Evolutionary conservation across 2,113 vertebrate species (phyloP).

Genomic region (Eubucco bourcierii): DNA sequence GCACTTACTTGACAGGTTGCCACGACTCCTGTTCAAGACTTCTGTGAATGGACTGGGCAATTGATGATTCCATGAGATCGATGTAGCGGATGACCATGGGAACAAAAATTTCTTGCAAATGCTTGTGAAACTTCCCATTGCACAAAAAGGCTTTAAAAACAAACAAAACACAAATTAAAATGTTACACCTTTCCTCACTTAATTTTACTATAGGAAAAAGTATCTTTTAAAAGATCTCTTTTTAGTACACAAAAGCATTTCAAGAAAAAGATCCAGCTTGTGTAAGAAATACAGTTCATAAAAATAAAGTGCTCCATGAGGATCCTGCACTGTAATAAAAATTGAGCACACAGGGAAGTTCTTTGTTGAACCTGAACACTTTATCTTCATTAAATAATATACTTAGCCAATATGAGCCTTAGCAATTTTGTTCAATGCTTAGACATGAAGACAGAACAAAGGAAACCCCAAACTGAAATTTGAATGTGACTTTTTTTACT

Average conservation of each 20-base stretch:
- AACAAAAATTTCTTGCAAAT: slow-evolving; percentile 93
- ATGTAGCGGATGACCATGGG: slow-evolving; percentile 96
- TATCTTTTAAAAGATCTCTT: not conserved
- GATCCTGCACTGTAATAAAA: not conserved
- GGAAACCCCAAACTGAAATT: not conserved
- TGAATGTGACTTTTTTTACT: not conserved
- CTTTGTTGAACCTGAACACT: not conserved
- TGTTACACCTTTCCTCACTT: not conserved
- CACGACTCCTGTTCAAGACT: slow-evolving; percentile 96
- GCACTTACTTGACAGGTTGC: slow-evolving; percentile 94
- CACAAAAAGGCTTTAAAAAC: slow-evolving; percentile 87
- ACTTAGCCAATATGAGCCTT: not conserved
- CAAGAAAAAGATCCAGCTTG: not conserved
- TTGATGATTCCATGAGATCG: slow-evolving; percentile 98
- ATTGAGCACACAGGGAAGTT: not conserved
- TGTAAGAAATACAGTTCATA: not conserved
- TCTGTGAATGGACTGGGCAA: slow-evolving; percentile 96
- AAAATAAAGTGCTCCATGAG: not conserved
- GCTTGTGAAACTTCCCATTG: slow-evolving; percentile 94
- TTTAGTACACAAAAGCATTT: not conserved
- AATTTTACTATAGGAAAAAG: not conserved
- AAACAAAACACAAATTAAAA: slow-evolving; percentile 58
- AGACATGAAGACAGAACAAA: not conserved
- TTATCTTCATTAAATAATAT: not conserved
- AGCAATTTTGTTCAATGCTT: not conserved